phyloP scores from a whole-genome alignment of 2,888 invertebrate genomes.

The Diarsia rubi region DNA sequence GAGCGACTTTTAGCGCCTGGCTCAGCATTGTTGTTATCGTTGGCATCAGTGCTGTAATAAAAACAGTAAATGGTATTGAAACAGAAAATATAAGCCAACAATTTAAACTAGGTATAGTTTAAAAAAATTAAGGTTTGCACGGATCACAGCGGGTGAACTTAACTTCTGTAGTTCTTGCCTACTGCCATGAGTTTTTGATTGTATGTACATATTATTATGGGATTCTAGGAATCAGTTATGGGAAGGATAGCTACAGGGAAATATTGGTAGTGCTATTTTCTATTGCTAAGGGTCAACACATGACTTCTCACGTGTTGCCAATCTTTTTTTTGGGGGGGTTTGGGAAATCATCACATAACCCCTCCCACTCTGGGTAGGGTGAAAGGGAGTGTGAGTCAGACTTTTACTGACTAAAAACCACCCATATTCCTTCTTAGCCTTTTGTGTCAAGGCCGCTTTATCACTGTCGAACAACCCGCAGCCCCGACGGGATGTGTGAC shows the following conservation, averaged over 20 bases:
- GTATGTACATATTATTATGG: neutral
- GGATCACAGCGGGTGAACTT: neutral
- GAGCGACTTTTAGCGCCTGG: slow-evolving; percentile 74
- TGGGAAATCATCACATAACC: too few relatives aligned
- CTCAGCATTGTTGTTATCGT: slow-evolving; percentile 69
- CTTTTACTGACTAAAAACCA: too few relatives aligned
- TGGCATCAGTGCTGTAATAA: slow-evolving; percentile 69
- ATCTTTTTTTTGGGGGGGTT: too few relatives aligned
- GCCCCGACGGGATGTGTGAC: too few relatives aligned
- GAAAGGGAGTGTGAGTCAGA: too few relatives aligned
- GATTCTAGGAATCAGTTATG: neutral
- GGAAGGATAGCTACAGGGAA: neutral
- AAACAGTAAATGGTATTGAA: neutral
- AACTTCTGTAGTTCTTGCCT: neutral
- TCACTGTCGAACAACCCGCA: too few relatives aligned
- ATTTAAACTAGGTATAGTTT: neutral
- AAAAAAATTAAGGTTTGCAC: neutral
- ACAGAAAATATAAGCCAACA: neutral
- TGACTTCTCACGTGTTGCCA: neutral
- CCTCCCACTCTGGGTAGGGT: too few relatives aligned
- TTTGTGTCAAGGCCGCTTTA: too few relatives aligned
- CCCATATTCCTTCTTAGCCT: too few relatives aligned
- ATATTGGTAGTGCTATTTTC: neutral
- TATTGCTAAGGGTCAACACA: neutral
- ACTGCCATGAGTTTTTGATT: neutral